A percentile compares a stretch with the other conserved stretches of the same genome.
These are phyloP conservation scores for Lepidurus apus DNA, from an alignment of 1,140 invertebrate genomes.

Conservation along the genomic window DNA sequence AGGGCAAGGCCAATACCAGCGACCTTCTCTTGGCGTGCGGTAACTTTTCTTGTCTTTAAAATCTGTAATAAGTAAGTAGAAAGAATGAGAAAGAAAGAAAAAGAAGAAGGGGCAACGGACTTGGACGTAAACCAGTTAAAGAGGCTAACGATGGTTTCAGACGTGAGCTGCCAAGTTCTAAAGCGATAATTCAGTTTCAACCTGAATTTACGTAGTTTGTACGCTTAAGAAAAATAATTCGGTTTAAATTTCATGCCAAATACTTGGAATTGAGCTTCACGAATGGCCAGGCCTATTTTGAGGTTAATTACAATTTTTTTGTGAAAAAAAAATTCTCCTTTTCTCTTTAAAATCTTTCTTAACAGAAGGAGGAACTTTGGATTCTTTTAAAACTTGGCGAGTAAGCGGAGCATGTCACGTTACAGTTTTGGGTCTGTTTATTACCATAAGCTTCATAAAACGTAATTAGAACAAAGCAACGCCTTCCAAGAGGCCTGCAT, in stretches of 20 bases:
- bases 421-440: background rate
- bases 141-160: no score
- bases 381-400: background rate
- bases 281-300: no score
- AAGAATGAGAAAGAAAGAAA: no score
- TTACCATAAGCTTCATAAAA: background rate
- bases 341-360: background rate
- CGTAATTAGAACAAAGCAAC: background rate
- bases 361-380: background rate
- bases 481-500: background rate
- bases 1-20: background rate
- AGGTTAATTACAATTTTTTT: background rate
- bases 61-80: background rate
- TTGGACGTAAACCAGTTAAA: no score
- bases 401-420: background rate
- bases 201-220: no score
- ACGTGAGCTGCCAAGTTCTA: background rate
- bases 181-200: background rate
- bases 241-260: no score
- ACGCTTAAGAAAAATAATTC: no score
- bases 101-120: no score
- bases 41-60: background rate
- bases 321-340: constrained; percentile 5
- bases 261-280: no score
- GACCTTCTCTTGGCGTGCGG: background rate